These are phyloP conservation scores for Drosophila athabasca DNA, from an alignment of 1,140 invertebrate species.

Conservation along the genomic window DNA sequence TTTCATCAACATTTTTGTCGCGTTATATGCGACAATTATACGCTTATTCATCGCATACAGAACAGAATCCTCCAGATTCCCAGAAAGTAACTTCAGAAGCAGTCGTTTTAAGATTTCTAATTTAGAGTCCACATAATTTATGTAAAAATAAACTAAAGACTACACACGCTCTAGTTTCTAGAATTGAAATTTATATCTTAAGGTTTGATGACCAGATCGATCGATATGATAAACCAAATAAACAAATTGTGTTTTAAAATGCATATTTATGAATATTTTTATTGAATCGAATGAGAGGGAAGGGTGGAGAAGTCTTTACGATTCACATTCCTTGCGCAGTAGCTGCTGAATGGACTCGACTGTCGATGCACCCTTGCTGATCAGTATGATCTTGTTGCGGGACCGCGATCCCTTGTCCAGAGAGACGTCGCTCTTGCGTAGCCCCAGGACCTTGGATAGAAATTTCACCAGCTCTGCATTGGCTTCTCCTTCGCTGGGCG, in stretches of 20 bases:
- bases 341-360: conserved; percentile 54
- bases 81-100: conserved; percentile 55
- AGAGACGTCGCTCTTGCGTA: conserved; percentile 88
- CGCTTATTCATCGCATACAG: conserved; percentile 50
- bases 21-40: conserved; percentile 70
- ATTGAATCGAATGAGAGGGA: neutral
- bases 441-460: conserved; percentile 87
- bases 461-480: conserved; percentile 90
- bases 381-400: conserved; percentile 78
- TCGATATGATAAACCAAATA: conserved; percentile 70
- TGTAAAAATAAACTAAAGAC: conserved; percentile 69
- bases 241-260: conserved; percentile 56
- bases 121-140: conserved; percentile 79
- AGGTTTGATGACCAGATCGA: conserved; percentile 63
- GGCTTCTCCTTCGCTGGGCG: conserved; percentile 91
- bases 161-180: conserved; percentile 60
- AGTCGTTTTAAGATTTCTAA: conserved; percentile 75
- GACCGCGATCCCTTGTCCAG: conserved; percentile 85
- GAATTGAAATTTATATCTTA: conserved; percentile 44
- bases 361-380: conserved; percentile 73
- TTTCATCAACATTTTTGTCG: conserved; percentile 60
- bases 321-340: conserved; percentile 65
- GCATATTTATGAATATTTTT: conserved; percentile 6
- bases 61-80: conserved; percentile 13
- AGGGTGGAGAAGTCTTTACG: conserved; percentile 1